Evolutionary conservation across 2,888 invertebrate species (phyloP), one percentile per base, ranked within the genome.

Genomic region (Stegana nigrithorax): DNA sequence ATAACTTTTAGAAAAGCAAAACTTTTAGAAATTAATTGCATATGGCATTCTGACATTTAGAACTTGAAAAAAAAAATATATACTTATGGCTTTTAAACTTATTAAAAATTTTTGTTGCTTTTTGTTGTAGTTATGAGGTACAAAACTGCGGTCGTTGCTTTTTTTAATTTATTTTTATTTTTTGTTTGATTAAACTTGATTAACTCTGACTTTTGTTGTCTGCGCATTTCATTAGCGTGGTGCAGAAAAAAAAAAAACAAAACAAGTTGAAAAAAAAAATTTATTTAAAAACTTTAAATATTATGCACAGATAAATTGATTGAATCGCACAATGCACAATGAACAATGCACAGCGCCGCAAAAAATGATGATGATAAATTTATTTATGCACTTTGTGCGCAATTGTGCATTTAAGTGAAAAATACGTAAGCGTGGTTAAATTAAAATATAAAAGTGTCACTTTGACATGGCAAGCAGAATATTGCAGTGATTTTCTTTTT

Each of bases 131-230:
- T n/a, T n/a, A n/a, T n/a, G n/a, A n/a, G n/a, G n/a, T n/a, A n/a
- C n/a, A n/a, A n/a, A n/a, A n/a, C n/a, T n/a, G n/a, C n/a, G n/a
- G n/a, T n/a, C n/a, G n/a, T n/a, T n/a, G 6, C 29, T 29, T 10
- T 10, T 32, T n/a, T n/a, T 5, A 10, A 32, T 32, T n/a, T 12
- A 32, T 32, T 10, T 32, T 32, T 32, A 12, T 32, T n/a, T 12
- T 50, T n/a, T 57, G 25, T 57, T 57, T 64, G 63, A 78, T 75
- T 78, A 47, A 62, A 47, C 21, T 60, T 65, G 62, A 78, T 75
- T 78, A 64, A 70, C 51, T 63, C 51, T 59, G 56, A 71, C 73
- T 80, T 78, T 80, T 80, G 80, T 77, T 78, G 80, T 77, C 76
- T 77, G 76, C 65, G 61, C 65, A 65, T 68, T 76, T 67, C 53